Evolutionary conservation across 1,140 invertebrate genomes (phyloP).

Genomic region (Polypedilum pembai): DNA sequence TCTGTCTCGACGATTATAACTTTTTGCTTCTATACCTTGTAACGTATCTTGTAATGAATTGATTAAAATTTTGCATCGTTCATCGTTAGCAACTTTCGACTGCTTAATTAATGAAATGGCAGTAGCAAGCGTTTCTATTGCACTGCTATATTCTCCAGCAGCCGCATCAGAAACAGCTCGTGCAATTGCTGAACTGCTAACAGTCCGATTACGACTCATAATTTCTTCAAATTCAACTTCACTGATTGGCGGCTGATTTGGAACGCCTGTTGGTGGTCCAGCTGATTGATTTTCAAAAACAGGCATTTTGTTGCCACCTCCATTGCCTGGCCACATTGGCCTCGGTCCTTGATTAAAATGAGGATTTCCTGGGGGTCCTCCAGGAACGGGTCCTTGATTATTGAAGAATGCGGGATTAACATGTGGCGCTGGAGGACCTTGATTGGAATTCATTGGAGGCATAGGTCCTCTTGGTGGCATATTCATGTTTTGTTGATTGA

Average conservation of each 20-base stretch:
- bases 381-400: conserved; percentile 50
- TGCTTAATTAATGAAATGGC: conserved; percentile 98
- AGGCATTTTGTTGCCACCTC: conserved; percentile 39
- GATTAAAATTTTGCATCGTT: conserved; percentile 96
- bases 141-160: conserved; percentile 91
- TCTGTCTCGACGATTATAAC: conserved; percentile 45
- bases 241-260: conserved; percentile 60
- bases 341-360: conserved; percentile 43
- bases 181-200: conserved; percentile 93
- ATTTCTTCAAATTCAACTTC: conserved; percentile 98
- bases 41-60: conserved; percentile 94
- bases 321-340: conserved; percentile 36
- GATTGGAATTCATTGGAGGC: conserved; percentile 66
- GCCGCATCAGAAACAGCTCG: conserved; percentile 95
- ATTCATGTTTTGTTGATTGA: background rate
- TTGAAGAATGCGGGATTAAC: conserved; percentile 49
- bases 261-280: conserved; percentile 45
- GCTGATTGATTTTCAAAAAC: conserved; percentile 40
- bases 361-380: conserved; percentile 48
- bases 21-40: conserved; percentile 53
- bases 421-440: conserved; percentile 46
- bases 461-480: conserved; percentile 55
- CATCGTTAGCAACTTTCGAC: conserved; percentile 95
- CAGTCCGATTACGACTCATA: conserved; percentile 92
- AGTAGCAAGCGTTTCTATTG: conserved; percentile 96